Evolutionary conservation across 2,888 invertebrate genomes (phyloP).

Genomic region (Apoda limacodes): DNA sequence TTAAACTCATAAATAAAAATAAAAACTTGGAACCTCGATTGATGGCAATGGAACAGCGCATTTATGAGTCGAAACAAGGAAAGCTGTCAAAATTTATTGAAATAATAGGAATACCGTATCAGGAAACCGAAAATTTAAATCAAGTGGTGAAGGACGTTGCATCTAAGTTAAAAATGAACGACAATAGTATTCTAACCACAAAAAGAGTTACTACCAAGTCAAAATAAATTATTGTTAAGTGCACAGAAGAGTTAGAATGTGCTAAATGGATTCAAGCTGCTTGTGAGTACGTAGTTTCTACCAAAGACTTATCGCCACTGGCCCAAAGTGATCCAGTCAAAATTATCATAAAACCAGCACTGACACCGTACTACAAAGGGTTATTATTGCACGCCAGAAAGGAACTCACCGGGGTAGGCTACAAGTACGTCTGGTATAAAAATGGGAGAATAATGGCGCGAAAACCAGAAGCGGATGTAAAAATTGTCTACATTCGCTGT

Average conservation of each 20-base stretch:
- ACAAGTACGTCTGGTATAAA: not conserved
- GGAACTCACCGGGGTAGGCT: not conserved
- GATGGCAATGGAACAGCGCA: conserved; percentile 13
- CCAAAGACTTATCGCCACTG: too few relatives aligned
- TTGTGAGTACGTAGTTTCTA: too few relatives aligned
- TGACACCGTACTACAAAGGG: not conserved
- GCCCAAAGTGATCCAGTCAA: too few relatives aligned
- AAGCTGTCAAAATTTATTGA: conserved; percentile 9
- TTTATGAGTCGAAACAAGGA: conserved; percentile 15
- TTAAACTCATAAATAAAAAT: conserved; percentile 14
- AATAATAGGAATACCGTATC: conserved; percentile 12
- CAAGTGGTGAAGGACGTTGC: conserved; percentile 13
- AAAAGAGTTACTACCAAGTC: too few relatives aligned
- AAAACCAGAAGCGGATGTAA: not conserved
- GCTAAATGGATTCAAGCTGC: too few relatives aligned
- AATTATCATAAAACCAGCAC: not conserved
- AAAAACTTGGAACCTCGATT: conserved; percentile 19
- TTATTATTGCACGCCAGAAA: not conserved
- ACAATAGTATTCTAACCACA: conserved; percentile 8
- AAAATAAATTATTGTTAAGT: too few relatives aligned
- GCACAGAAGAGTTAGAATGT: too few relatives aligned
- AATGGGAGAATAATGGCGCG: not conserved
- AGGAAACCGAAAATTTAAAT: conserved; percentile 5
- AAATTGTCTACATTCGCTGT: not conserved
- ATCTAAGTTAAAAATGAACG: conserved; percentile 12